Evolutionary conservation across 2,113 vertebrate species (phyloP), one percentile per base, ranked within the genome.

Genomic region (Pyxicephalus adspersus): DNA sequence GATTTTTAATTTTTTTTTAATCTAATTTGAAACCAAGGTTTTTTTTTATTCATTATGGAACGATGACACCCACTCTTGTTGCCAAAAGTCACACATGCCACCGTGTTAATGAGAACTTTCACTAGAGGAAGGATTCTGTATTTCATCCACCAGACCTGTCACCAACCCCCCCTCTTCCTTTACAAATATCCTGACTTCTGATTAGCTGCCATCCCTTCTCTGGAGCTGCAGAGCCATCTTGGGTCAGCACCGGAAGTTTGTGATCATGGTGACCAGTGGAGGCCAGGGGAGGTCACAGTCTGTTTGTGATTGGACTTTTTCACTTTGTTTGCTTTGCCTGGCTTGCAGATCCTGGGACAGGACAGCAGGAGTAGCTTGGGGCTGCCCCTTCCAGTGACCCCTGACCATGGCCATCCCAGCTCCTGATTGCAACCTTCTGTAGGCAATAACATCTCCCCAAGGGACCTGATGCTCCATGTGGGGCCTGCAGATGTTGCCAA

Each of bases 341-440:
- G 85, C 89, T 86, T 83, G 61, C 9, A 7, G 90, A 85, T 88
- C 88, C 83, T 80, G 85, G 90, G 85, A 26, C 88, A 88, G 86
- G 81, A 85, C 86, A 88, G 83, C 86, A 86, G 85, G 83, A 73
- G 83, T 86, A 89, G 84, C 77, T 90, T 85, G 1, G 77, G 75
- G 64, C 81, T 90, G 91, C 91, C 91, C 91, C 38, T 2, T 84
- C 54, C 85, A 0, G 7, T 90, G 93, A 94, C 92, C 92, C 90
- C 29, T 79, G 88, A 83, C 88, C 86, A 80, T 50, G 7, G 70
- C 81, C 22, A 34, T 86, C 83, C 45, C 0, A 82, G 79, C 84
- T 88, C 87, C 85, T 92, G 91, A 92, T 91, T 91, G 89, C 90
- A 92, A 92, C 90, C 90, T 91, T 91, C 90, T 92, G 91, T 86